Base-by-base conservation (phyloP, 2,888 invertebrate species). In the Hydrotaea cyrtoneurina region DNA sequence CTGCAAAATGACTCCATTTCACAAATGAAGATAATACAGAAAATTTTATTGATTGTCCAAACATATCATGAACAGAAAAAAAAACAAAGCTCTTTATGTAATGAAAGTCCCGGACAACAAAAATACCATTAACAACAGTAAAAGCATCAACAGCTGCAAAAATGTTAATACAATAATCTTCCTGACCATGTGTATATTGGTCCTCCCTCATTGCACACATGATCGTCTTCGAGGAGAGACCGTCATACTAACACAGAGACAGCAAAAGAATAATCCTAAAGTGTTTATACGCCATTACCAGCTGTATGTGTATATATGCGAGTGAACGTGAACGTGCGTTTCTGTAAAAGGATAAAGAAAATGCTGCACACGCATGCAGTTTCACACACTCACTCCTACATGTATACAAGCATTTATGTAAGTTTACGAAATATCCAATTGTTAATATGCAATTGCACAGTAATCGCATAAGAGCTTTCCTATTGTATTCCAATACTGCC, bases 91-190 rank as follows among this genome's bases (percentile, higher is more conserved):
- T 74, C 77, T 83, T 80, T 69, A 74, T 53, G 57, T 77, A 83
- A 80, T 78, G 62, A 75, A 84, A 84, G 46, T 71, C n/a, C 59
- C 74, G 71, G 36, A 74, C 43, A 7, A 43, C 62, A 69, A 10
- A 43, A 69, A 69, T 15, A 46, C 46, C 55, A 66, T 10, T 1
- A 75, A 57, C 4, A 43, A 8, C 21, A 55, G 23, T 57, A 43
- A 79, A 73, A 46, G 21, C 72, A 78, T 69, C 80, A 84, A 72
- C 84, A 85, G 84, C 84, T 85, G 84, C 79, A 81, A 69, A 36
- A 46, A 73, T 82, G 81, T 81, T 73, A 85, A 81, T 79, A 74
- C 78, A 76, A 85, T 85, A 81, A 85, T 85, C 84, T 85, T 73
- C 76, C 66, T 81, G 71, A 46, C 59, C 71, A 80, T 59, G 13